Conservation (phyloP, 2,888 invertebrate genomes). For the Microctonus hyperodae region DNA sequence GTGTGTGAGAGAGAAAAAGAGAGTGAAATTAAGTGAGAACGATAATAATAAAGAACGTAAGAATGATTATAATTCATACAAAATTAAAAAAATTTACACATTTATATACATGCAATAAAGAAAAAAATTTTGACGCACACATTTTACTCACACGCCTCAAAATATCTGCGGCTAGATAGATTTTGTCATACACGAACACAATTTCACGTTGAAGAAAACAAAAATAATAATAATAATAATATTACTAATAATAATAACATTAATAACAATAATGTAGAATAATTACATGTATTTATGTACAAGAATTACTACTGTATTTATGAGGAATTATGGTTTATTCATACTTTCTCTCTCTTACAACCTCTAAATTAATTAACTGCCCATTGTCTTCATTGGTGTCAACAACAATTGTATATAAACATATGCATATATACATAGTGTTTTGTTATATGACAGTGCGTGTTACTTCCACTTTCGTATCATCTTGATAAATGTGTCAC, state of each 20-base stretch:
- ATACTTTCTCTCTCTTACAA: conserved; percentile 5
- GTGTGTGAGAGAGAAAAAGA: conserved; percentile 13
- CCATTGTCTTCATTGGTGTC: neutral
- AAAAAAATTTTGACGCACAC: conserved; percentile 25
- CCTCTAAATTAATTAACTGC: neutral
- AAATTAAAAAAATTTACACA: conserved; percentile 17
- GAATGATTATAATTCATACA: neutral
- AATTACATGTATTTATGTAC: conserved; percentile 17
- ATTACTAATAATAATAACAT: conserved; percentile 20
- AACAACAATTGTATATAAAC: conserved; percentile 3
- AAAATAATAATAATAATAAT: too few species aligned
- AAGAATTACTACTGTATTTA: neutral
- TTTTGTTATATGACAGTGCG: conserved; percentile 25
- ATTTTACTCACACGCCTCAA: conserved; percentile 5
- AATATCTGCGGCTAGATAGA: neutral
- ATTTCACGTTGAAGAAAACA: conserved; percentile 15
- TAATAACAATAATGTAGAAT: conserved; percentile 11
- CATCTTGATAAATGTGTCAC: conserved; percentile 4
- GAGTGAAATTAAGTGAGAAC: conserved; percentile 2
- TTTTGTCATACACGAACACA: conserved; percentile 1
- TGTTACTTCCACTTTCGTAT: conserved; percentile 15
- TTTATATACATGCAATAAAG: conserved; percentile 25
- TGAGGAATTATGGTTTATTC: neutral
- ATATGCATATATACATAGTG: conserved; percentile 1
- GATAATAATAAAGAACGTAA: neutral